Evolutionary conservation across 2,797 vertebrate species (phyloP), one percentile per base, ranked within the genome.

Genomic region (Hafferia zeledoni): DNA sequence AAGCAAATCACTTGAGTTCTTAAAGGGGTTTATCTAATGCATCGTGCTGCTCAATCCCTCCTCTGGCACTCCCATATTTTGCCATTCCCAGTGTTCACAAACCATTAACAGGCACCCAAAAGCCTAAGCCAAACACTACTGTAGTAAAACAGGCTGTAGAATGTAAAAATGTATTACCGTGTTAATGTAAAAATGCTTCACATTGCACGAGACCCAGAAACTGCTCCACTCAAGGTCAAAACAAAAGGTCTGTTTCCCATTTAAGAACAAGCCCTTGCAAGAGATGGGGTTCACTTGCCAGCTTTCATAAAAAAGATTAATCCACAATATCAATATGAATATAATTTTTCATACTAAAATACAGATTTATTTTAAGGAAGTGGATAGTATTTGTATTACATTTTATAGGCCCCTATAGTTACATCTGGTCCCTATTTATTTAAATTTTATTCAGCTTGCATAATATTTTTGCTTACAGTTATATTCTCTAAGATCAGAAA

Each of bases 371-470:
- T 97, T 97, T 96, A 97, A 97, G 95, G 94, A 98, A 98, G 96
- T 93, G 89, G 89, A 95, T 95, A 98, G 97, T 97, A 97, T 97
- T 97, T 96, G 93, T 89, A 94, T 96, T 97, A 93, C 90, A 95
- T 94, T 97, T 98, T 96, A 96, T 96, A 96, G 92, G 94, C 87
- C 97, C 93, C 96, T 87, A 87, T 91, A 96, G 97, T 95, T 97
- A 97, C 97, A 98, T 96, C 97, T 98, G 97, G 96, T 97, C 93
- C 90, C 96, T 97, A 97, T 97, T 98, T 97, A 97, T 96, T 97
- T 95, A 97, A 97, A 97, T 96, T 97, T 97, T 96, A 95, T 94
- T 97, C 95, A 93, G 96, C 93, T 97, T 96, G 93, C 96, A 97
- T 93, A 97, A 94, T 97, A 96, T 97, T 98, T 97, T 96, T 97